Evolutionary conservation across 2,888 invertebrate genomes (phyloP).

Genomic region (Metellina segmentata): DNA sequence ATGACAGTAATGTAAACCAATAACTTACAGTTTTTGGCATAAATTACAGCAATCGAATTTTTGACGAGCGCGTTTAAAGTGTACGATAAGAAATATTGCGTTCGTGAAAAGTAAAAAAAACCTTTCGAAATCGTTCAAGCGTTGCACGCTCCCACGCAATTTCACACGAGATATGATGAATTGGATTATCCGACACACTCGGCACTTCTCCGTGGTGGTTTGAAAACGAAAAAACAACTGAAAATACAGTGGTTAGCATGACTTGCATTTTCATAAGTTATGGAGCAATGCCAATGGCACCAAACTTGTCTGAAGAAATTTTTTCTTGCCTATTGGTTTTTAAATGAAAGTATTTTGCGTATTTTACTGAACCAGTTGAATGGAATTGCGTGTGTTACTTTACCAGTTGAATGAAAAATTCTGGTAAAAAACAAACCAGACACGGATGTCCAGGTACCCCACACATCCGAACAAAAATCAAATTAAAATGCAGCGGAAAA

Average conservation of each 20-base stretch:
- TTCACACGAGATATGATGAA: not conserved
- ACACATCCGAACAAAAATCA: no score
- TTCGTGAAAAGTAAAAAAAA: not conserved
- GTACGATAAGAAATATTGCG: not conserved
- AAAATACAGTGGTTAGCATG: not conserved
- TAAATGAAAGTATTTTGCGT: no score
- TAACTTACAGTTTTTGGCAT: not conserved
- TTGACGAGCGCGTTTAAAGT: not conserved
- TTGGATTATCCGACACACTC: not conserved
- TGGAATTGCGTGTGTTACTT: no score
- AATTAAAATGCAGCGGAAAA: no score
- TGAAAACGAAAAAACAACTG: not conserved
- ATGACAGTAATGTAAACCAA: not conserved
- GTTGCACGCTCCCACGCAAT: not conserved
- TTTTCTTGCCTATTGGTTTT: no score
- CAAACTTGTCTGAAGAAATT: not conserved
- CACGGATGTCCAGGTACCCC: no score
- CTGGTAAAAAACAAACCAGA: no score
- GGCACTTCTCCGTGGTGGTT: not conserved
- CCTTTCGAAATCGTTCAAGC: not conserved
- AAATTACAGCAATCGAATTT: not conserved
- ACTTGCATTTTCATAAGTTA: not conserved
- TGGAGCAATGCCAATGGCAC: not conserved
- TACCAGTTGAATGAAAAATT: no score
- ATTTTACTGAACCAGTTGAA: no score